phyloP scores from a whole-genome alignment of 2,113 vertebrate species.

The Naja naja region DNA sequence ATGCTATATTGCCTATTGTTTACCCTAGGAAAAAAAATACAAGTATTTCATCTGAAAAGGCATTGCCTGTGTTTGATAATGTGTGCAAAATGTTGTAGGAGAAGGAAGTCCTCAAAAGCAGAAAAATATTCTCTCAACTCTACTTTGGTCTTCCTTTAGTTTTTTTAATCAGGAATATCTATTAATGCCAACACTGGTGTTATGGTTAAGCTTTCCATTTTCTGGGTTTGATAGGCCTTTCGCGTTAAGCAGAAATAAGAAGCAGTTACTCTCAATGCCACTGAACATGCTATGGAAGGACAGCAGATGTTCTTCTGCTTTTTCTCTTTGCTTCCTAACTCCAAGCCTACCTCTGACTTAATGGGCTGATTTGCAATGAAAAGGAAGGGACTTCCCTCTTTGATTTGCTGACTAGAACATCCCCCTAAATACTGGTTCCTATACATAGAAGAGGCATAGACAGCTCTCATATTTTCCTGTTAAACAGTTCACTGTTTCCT shows the following conservation, averaged over 20 bases:
- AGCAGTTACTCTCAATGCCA: constrained; percentile 30
- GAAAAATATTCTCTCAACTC: constrained; percentile 31
- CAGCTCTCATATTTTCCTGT: constrained; percentile 21
- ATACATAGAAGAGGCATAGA: constrained; percentile 33
- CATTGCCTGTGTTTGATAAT: constrained; percentile 4
- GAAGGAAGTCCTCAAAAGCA: constrained; percentile 41
- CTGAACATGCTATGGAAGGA: constrained; percentile 29
- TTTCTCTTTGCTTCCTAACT: constrained; percentile 35
- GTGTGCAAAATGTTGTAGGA: constrained; percentile 50
- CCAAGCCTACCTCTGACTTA: constrained; percentile 39
- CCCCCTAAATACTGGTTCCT: background rate
- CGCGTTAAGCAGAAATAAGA: constrained; percentile 37
- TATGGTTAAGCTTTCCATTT: constrained; percentile 50
- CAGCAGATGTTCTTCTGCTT: background rate
- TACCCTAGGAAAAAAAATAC: background rate
- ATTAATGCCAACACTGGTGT: constrained; percentile 24
- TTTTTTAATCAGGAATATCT: constrained; percentile 53
- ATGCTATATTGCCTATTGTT: background rate
- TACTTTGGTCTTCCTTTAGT: constrained; percentile 45
- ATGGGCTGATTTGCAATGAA: constrained; percentile 44
- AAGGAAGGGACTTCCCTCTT: background rate
- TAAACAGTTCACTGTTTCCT: background rate
- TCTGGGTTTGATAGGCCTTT: constrained; percentile 48
- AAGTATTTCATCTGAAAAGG: background rate
- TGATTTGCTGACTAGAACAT: constrained; percentile 6